Conservation (phyloP, 2,797 vertebrate species). For the Poecilia gillii region DNA sequence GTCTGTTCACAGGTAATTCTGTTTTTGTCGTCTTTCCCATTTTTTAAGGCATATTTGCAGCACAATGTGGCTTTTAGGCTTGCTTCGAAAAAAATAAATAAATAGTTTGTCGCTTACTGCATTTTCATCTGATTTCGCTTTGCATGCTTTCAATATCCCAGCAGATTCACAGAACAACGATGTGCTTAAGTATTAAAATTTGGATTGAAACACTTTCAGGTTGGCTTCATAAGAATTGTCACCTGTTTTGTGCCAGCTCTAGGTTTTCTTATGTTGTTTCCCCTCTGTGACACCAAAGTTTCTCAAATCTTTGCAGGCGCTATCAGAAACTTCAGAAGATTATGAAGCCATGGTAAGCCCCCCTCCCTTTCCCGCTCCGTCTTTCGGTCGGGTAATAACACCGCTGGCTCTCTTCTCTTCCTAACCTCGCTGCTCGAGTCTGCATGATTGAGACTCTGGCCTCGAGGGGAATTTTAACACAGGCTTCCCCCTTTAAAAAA, state of each 20-base stretch:
- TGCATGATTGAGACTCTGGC: conserved; percentile 85
- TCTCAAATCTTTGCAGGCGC: conserved; percentile 94
- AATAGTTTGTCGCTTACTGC: conserved; percentile 22
- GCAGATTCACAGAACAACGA: background rate
- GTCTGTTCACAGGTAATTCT: background rate
- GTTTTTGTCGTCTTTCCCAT: background rate
- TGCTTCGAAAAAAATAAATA: conserved; percentile 9
- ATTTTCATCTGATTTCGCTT: conserved; percentile 53
- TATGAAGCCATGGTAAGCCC: conserved; percentile 99
- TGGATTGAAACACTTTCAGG: conserved; percentile 5
- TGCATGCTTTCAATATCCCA: conserved; percentile 53
- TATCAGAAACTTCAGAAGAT: conserved; percentile 99
- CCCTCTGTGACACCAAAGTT: conserved; percentile 76
- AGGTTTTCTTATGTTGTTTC: conserved; percentile 32
- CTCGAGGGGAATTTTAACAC: conserved; percentile 50
- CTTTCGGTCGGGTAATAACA: conserved; percentile 73
- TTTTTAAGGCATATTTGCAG: background rate
- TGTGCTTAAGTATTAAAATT: background rate
- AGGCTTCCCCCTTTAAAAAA: conserved; percentile 36
- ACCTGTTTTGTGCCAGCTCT: conserved; percentile 22
- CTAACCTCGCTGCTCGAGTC: conserved; percentile 76
- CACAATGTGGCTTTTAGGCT: conserved; percentile 10
- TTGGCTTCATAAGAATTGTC: conserved; percentile 1
- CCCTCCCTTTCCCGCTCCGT: conserved; percentile 27
- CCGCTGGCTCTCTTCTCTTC: conserved; percentile 79